Evolutionary conservation across 1,140 invertebrate species (phyloP).

Genomic region (Doryteuthis pealeii): DNA sequence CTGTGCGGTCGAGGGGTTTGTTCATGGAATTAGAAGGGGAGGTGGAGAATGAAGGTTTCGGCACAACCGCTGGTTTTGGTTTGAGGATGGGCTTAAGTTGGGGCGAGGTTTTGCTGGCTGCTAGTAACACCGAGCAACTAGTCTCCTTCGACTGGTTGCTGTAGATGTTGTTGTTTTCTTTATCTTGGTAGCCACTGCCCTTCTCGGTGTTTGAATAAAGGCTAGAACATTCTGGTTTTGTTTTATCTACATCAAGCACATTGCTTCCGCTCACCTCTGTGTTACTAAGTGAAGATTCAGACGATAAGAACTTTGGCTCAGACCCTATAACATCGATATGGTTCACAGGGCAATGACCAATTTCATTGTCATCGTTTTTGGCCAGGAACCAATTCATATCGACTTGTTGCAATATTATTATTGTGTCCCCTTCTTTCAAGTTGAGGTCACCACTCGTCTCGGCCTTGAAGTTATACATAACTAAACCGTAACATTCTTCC

Average conservation of each 20-base stretch:
- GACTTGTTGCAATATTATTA: conserved; percentile 64
- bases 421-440: conserved; percentile 64
- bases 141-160: neutral
- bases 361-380: conserved; percentile 61
- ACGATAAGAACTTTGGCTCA: conserved; percentile 24
- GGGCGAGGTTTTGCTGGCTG: neutral
- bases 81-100: conserved; percentile 31
- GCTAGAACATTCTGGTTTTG: no score
- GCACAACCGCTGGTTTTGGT: conserved; percentile 29
- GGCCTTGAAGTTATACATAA: conserved; percentile 64
- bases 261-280: neutral
- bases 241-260: neutral
- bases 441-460: conserved; percentile 64
- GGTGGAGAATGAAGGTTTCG: conserved; percentile 11
- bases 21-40: conserved; percentile 28
- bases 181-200: neutral
- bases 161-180: neutral
- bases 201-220: neutral
- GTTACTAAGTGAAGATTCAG: neutral
- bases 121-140: neutral
- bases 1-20: conserved; percentile 24
- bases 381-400: conserved; percentile 69
- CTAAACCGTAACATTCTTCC: conserved; percentile 52
- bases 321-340: conserved; percentile 67
- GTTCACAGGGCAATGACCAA: conserved; percentile 68